Percentiles rank a stretch among this genome's conserved stretches.
Conservation (phyloP, 2,113 vertebrate genomes). For the Melanerpes aurifrons region DNA sequence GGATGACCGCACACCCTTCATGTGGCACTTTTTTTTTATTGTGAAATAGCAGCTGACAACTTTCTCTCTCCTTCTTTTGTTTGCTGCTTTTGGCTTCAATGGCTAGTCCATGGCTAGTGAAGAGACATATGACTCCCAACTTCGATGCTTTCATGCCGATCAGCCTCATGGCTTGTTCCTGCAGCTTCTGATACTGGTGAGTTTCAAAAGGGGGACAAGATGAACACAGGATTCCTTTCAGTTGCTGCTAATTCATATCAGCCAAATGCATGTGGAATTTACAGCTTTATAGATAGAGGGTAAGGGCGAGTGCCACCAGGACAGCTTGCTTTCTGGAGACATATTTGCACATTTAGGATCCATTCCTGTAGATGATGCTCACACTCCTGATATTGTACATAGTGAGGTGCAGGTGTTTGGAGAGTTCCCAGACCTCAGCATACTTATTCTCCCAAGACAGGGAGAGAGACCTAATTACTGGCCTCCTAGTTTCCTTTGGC, state of each 20-base stretch:
- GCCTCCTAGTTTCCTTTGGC: not conserved
- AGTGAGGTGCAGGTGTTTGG: conserved; percentile 41
- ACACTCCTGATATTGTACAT: not conserved
- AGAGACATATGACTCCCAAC: not conserved
- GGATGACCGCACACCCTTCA: rapidly evolving
- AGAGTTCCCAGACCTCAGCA: not conserved
- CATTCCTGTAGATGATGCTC: not conserved
- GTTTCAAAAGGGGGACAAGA: not conserved
- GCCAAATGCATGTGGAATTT: not conserved
- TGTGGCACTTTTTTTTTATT: not conserved
- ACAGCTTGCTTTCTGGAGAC: not conserved
- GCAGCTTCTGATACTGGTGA: not conserved
- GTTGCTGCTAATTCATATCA: not conserved
- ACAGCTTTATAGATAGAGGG: not conserved
- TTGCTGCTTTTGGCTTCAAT: not conserved
- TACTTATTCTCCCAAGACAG: conserved; percentile 5
- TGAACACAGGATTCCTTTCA: not conserved
- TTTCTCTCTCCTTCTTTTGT: not conserved
- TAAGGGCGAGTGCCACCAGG: rapidly evolving
- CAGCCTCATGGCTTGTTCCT: not conserved
- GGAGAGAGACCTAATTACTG: not conserved
- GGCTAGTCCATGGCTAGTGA: not conserved
- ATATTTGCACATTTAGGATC: not conserved
- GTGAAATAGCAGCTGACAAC: not conserved
- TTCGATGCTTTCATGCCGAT: not conserved